A percentile compares a stretch with the other conserved stretches of the same genome.
Conservation (phyloP, 2,113 vertebrate genomes). For the Chrysemys picta region DNA sequence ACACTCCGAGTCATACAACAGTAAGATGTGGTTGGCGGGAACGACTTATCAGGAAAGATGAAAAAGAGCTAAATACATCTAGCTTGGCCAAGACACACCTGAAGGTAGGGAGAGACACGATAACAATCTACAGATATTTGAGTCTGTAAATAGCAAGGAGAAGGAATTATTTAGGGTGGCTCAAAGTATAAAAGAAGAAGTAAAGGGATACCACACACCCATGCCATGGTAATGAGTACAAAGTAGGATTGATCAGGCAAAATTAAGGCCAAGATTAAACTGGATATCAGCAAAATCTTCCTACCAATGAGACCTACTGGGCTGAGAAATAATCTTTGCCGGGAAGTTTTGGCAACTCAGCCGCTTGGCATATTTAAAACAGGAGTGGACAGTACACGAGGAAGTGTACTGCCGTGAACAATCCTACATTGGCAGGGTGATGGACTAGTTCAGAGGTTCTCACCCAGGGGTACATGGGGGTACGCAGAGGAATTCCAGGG, state of each 20-base stretch:
- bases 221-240: background rate
- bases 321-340: background rate
- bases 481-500: no score
- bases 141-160: accelerated
- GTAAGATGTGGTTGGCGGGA: accelerated
- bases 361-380: background rate
- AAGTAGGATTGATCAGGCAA: background rate
- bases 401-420: accelerated
- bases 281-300: background rate
- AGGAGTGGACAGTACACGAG: background rate
- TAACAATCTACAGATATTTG: background rate
- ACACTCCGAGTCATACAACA: background rate
- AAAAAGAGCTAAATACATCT: background rate
- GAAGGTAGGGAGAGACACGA: accelerated
- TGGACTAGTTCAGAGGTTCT: background rate
- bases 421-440: accelerated
- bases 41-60: background rate
- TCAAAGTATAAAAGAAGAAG: background rate
- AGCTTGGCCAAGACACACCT: background rate
- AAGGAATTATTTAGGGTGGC: background rate
- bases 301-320: background rate
- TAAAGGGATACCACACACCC: background rate
- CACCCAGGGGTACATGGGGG: no score
- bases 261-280: background rate
- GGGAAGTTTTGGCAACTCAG: background rate